phyloP scores from a whole-genome alignment of 2,888 invertebrate genomes.

The Gymnocheta viridis region DNA sequence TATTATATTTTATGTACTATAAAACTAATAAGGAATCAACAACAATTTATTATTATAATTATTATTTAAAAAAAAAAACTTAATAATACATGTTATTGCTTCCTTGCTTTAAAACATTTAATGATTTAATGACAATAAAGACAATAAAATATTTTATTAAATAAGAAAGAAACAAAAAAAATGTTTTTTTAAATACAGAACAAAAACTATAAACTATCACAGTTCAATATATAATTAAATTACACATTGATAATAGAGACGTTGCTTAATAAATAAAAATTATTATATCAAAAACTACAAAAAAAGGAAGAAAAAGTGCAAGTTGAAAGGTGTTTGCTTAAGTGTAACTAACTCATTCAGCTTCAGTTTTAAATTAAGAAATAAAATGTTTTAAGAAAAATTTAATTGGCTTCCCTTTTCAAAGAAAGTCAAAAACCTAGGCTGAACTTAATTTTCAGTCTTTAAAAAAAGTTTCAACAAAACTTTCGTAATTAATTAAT shows the following conservation, averaged over 20 bases:
- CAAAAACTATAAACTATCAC: conserved; percentile 73
- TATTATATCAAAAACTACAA: too few relatives aligned
- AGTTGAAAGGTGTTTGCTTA: too few relatives aligned
- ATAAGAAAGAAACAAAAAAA: background rate
- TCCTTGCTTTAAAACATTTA: conserved; percentile 15
- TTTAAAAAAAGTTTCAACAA: too few relatives aligned
- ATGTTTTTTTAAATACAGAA: background rate
- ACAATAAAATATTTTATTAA: conserved; percentile 7
- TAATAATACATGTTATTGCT: conserved; percentile 11
- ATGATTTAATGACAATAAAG: conserved; percentile 34
- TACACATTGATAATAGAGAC: conserved; percentile 56
- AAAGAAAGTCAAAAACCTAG: background rate
- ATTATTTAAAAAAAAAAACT: conserved; percentile 16
- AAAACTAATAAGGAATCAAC: conserved; percentile 47
- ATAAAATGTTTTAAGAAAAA: too few relatives aligned
- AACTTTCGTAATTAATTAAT: too few relatives aligned
- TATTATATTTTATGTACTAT: conserved; percentile 23
- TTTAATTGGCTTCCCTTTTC: background rate
- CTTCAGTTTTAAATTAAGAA: background rate
- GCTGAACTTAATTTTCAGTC: background rate
- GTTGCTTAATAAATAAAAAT: background rate
- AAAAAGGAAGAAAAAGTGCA: background rate
- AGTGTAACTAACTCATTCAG: background rate
- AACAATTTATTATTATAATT: conserved; percentile 38
- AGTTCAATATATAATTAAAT: conserved; percentile 72